phyloP scores from a whole-genome alignment of 2,797 vertebrate species.

The Tolypeutes matacus region DNA sequence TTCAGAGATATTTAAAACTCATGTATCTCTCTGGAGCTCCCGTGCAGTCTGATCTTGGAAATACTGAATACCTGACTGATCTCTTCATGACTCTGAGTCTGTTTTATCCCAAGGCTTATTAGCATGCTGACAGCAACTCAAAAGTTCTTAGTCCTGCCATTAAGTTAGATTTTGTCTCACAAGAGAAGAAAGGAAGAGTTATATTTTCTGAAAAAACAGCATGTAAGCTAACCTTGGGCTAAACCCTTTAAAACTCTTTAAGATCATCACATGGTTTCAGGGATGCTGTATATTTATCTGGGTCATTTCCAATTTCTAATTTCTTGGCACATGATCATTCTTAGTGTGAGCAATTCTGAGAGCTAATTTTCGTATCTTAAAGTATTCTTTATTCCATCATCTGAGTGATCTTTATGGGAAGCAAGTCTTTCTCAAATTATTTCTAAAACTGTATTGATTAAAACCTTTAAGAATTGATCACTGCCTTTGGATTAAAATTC shows the following conservation, averaged over 20 bases:
- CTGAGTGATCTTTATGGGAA: slow-evolving; percentile 49
- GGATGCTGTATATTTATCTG: background rate
- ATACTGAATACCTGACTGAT: background rate
- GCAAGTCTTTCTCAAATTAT: background rate
- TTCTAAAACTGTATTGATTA: slow-evolving; percentile 23
- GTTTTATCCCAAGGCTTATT: slow-evolving; percentile 16
- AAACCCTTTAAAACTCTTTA: slow-evolving; percentile 59
- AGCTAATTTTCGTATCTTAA: slow-evolving; percentile 31
- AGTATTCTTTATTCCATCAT: slow-evolving; percentile 26
- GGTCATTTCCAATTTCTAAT: slow-evolving; percentile 51
- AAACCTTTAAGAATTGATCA: background rate
- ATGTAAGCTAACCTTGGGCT: background rate
- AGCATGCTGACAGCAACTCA: background rate
- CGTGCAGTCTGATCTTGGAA: background rate
- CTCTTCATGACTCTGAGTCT: background rate
- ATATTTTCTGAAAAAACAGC: background rate
- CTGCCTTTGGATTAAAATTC: background rate
- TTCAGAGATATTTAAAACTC: slow-evolving; percentile 6
- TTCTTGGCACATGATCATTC: background rate
- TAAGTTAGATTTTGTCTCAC: slow-evolving; percentile 27
- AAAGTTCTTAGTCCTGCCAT: background rate
- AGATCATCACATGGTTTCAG: slow-evolving; percentile 27
- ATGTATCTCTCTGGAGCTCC: background rate
- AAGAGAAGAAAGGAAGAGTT: background rate
- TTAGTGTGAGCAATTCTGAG: slow-evolving; percentile 20